Conservation (phyloP, 1,140 invertebrate species). For the Ptiloglossa arizonensis region DNA sequence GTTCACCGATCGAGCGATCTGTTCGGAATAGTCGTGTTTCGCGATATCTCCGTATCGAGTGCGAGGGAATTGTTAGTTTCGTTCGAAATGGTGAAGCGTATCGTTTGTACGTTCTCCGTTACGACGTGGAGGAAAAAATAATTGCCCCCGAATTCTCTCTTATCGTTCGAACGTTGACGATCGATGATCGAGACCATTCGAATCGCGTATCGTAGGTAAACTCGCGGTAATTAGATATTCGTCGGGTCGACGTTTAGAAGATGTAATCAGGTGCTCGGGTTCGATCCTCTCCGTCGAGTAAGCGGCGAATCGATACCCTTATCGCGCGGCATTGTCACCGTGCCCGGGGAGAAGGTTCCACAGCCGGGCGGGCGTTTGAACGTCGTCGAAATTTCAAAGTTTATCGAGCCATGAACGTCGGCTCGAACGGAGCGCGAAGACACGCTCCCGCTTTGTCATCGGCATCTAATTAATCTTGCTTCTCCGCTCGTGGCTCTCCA, state of each 20-base stretch:
- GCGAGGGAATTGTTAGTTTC: no score
- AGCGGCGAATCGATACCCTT: slow-evolving; percentile 29
- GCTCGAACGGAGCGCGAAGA: slow-evolving; percentile 24
- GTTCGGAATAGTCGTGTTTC: no score
- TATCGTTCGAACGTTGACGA: no score
- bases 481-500: not conserved
- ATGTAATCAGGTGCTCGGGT: slow-evolving; percentile 1
- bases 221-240: not conserved
- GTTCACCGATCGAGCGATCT: no score
- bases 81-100: no score
- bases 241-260: not conserved
- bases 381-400: slow-evolving; percentile 53
- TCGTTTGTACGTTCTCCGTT: no score
- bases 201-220: not conserved
- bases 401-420: slow-evolving; percentile 48
- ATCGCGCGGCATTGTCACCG: slow-evolving; percentile 30
- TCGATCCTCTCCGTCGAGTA: not conserved
- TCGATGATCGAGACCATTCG: no score
- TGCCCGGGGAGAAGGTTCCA: slow-evolving; percentile 13
- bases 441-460: slow-evolving; percentile 49
- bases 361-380: slow-evolving; percentile 24
- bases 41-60: no score
- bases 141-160: no score
- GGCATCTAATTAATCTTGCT: slow-evolving; percentile 54
- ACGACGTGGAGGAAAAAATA: no score